Evolutionary conservation across 2,113 vertebrate species (phyloP).

Genomic region (Collichthys lucidus): DNA sequence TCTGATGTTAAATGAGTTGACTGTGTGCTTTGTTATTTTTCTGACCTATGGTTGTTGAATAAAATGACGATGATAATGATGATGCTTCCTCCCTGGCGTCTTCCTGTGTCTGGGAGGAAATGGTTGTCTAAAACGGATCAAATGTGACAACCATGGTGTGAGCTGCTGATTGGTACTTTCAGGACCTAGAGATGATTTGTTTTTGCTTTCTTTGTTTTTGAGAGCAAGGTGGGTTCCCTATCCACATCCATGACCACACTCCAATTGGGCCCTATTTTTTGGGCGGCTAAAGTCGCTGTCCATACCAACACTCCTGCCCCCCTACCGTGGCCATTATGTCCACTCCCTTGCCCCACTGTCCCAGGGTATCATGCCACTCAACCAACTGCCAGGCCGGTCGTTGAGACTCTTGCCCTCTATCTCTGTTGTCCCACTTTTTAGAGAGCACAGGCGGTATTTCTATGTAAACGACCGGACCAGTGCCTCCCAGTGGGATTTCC

Average conservation of each 20-base stretch:
- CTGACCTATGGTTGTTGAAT: conserved; percentile 51
- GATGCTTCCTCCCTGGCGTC: conserved; percentile 67
- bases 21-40: conserved; percentile 65
- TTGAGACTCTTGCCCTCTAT: conserved; percentile 83
- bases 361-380: conserved; percentile 73
- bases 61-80: conserved; percentile 40
- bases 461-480: conserved; percentile 97
- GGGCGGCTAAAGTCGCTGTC: conserved; percentile 74
- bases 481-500: conserved; percentile 98
- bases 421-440: conserved; percentile 96
- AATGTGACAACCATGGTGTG: conserved; percentile 79
- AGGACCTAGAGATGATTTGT: conserved; percentile 75
- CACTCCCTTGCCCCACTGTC: conserved; percentile 63
- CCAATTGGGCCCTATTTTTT: conserved; percentile 75
- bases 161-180: conserved; percentile 74
- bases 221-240: conserved; percentile 84
- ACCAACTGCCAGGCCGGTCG: conserved; percentile 55
- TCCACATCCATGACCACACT: conserved; percentile 70
- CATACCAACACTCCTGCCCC: conserved; percentile 67
- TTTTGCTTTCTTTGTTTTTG: conserved; percentile 75
- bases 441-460: conserved; percentile 99
- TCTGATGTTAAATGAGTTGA: conserved; percentile 72
- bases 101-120: conserved; percentile 73
- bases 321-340: conserved; percentile 66
- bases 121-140: conserved; percentile 76